Evolutionary conservation across 2,113 vertebrate species (phyloP), one percentile per base, ranked within the genome.

Genomic region (Carollia perspicillata): DNA sequence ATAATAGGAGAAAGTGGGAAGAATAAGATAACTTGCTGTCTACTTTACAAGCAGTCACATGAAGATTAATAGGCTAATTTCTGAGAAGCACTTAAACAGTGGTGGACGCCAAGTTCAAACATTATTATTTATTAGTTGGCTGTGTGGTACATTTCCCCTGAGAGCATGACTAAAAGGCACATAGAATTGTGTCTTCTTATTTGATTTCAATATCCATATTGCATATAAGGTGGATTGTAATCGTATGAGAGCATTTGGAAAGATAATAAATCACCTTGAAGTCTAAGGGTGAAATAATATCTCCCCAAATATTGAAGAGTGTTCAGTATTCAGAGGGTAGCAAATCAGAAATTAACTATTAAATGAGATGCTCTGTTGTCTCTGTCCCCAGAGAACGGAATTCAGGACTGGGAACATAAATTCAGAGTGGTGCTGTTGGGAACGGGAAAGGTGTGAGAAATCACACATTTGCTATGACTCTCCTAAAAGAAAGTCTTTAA

Each of bases 371-470:
- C 95, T 98, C 94, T 96, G 95, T 97, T 97, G 94, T 96, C 97
- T 92, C 0, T 96, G 47, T 97, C 98, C 96, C 98, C 96, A 58
- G 69, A 98, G 98, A 98, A 95, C 72, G 94, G 84, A 96, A 98
- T 97, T 97, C 95, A 97, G 96, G 96, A 98, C 93, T 96, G 95
- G 94, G 87, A 98, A 96, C 97, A 97, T 98, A 98, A 98, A 98
- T 98, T 98, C 96, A 97, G 95, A 97, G 96, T 90, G 90, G 96
- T 84, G 81, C 84, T 97, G 87, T 87, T 97, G 97, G 96, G 97
- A 98, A 98, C 93, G 98, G 95, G 93, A 97, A 96, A 98, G 98
- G 98, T 98, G 98, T 98, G 97, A 98, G 97, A 98, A 98, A 98
- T 98, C 98, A 98, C 98, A 98, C 98, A 90, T 98, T 98, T 96